A percentile compares a stretch with the other conserved stretches of the same genome.
phyloP scores from a whole-genome alignment of 1,140 invertebrate genomes.

The Zaprionus kolodkinae region DNA sequence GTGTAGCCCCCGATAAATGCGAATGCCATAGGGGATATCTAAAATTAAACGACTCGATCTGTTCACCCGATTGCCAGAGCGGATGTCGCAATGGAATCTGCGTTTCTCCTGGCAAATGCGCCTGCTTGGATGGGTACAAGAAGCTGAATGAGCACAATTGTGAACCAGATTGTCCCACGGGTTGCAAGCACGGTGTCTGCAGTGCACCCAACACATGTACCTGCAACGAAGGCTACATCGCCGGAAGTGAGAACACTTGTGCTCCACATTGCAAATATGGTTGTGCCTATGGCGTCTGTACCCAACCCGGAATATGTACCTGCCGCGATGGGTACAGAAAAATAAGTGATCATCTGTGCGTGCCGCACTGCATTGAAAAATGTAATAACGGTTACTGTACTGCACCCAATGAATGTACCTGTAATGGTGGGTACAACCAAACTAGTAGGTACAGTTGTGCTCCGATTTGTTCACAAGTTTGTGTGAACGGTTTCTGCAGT shows the following conservation, averaged over 20 bases:
- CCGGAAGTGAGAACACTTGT: slow-evolving; percentile 4
- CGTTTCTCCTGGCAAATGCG: slow-evolving; percentile 19
- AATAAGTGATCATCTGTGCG: neutral
- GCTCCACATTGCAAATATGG: neutral
- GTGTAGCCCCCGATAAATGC: slow-evolving; percentile 37
- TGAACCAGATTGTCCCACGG: neutral
- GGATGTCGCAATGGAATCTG: slow-evolving; percentile 24
- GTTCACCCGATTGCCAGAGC: slow-evolving; percentile 29
- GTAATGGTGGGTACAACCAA: slow-evolving; percentile 19
- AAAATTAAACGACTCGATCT: neutral
- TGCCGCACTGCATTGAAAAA: neutral
- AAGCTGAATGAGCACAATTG: neutral
- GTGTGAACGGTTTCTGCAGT: slow-evolving; percentile 25
- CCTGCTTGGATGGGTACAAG: slow-evolving; percentile 3
- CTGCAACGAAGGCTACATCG: slow-evolving; percentile 9
- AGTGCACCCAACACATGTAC: neutral
- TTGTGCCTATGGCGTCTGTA: slow-evolving; percentile 7
- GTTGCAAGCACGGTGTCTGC: slow-evolving; percentile 8
- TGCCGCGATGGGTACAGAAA: neutral
- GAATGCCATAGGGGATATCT: slow-evolving; percentile 28
- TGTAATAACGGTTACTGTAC: slow-evolving; percentile 5
- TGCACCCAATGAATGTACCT: slow-evolving; percentile 23
- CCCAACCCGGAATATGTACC: neutral
- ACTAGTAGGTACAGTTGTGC: slow-evolving; percentile 13
- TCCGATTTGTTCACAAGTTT: slow-evolving; percentile 14